Base-by-base conservation (phyloP, 2,797 vertebrate species). In the Catamblyrhynchus diadema region DNA sequence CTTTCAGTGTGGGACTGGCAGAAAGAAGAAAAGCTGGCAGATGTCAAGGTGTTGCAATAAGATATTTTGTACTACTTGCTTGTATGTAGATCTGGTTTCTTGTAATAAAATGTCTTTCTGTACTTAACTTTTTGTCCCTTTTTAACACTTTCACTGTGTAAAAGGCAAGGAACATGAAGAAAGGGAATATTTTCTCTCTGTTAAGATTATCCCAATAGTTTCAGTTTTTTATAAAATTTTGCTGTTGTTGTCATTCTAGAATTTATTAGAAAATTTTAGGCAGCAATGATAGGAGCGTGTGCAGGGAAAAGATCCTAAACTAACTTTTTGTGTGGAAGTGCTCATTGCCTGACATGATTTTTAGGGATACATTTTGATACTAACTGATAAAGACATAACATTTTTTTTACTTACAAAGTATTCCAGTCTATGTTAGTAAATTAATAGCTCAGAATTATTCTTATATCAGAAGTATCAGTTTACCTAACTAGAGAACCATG, bases 1-100 rank as follows among this genome's bases (percentile, higher is more conserved):
- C 98, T 99, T 27, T 99, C 99, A 0, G 99, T 99, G 75, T 99
- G 99, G 99, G 99, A 99, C 97, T 99, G 99, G 99, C 99, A 99
- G 97, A 99, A 98, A 88, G 99, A 99, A 91, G 99, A 99, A 87
- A 98, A 98, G 67, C 97, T 99, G 90, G 99, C 99, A 6, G 99
- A 99, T 27, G 99, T 99, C 84, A 99, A 99, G 99, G 99, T 99
- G 95, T 97, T 67, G 21, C 80, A 86, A 81, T 93, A 93, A 94
- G 90, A 84, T 90, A 77, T 77, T 95, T 96, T 95, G n/a, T 94
- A 51, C 51, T 88, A 39, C 37, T 78, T 72, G 67, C 54, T 93
- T 80, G 56, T 77, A 60, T 86, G 75, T 88, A 84, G 80, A 84
- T 81, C 32, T 94, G 37, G 13, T 91, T 86, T 88, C 81, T 92